phyloP scores from a whole-genome alignment of 1,140 invertebrate species.

The Pseudomyrmex dendroicus region DNA sequence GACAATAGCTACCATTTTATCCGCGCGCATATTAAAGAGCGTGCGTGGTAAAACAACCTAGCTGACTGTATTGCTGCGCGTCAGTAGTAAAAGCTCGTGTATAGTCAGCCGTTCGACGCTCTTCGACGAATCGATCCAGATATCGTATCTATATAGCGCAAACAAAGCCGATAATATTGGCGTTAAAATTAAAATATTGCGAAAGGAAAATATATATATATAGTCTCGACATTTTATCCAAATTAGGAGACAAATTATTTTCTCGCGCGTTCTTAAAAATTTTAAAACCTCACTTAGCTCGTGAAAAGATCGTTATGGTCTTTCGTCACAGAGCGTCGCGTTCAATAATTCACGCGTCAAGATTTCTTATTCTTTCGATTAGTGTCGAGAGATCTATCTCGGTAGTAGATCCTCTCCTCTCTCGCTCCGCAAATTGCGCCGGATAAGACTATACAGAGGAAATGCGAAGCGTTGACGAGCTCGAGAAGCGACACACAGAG shows the following conservation, averaged over 20 bases:
- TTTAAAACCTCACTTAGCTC: too few relatives aligned
- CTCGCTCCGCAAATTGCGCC: constrained; percentile 25
- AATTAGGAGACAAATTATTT: constrained; percentile 1
- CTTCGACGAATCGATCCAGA: not conserved
- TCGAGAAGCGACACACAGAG: constrained; percentile 36
- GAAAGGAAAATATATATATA: not conserved
- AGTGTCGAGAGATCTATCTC: not conserved
- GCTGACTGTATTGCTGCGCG: not conserved
- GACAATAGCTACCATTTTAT: constrained; percentile 7
- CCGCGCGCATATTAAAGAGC: not conserved
- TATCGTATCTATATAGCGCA: not conserved
- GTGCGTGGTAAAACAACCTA: constrained; percentile 18
- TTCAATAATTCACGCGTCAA: not conserved
- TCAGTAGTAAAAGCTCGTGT: constrained; percentile 40
- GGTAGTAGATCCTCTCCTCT: not conserved
- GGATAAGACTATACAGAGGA: constrained; percentile 13
- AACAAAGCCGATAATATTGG: not conserved
- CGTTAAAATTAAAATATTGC: not conserved
- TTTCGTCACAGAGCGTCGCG: not conserved
- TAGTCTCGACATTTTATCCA: not conserved
- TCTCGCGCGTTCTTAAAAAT: not conserved
- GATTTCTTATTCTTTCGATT: not conserved
- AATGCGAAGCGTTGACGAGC: constrained; percentile 21
- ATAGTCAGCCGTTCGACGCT: constrained; percentile 33
- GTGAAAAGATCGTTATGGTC: not conserved